Evolutionary conservation across 2,113 vertebrate species (phyloP), one percentile per base, ranked within the genome.

Genomic region (Sinocyclocheilus maitianheensis): DNA sequence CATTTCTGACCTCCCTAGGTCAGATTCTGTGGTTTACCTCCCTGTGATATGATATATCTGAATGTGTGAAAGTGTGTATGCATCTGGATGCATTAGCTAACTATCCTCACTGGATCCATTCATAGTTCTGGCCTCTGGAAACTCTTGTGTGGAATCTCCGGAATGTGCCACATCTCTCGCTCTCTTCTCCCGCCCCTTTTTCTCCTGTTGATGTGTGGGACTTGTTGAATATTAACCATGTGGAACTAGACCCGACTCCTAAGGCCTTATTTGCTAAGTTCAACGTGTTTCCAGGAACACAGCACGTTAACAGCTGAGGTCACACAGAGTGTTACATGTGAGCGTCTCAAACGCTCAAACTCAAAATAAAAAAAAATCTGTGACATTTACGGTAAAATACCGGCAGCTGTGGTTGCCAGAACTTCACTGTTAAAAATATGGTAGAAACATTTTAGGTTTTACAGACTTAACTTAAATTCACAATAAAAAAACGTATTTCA

Each of bases 71-170:
- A 51, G 84, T 77, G 60, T 80, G 86, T 74, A 72, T 43, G 30
- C 30, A 43, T 43, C 24, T 60, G 76, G 40, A 75, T 87, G 77
- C 63, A 51, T 79, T 80, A 71, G 55, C 48, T 58, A 83, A 77
- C 83, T 24, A 43, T 67, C 63, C 80, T 88, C 84, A 83, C 77
- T 88, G 72, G 74, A 85, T 26, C 80, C 87, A 88, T 88, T 88
- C 79, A 88, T 83, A 81, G 55, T 65, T 20, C 51, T 79, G 78
- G 63, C 78, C 40, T 30, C 85, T 82, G 62, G 78, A 85, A 85
- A 78, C 40, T 24, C 78, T 63, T 74, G 79, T 77, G 79, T 79
- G 84, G 87, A 88, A 86, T 74, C 81, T 51, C 51, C 16, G 30
- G 65, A 86, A 85, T 86, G 80, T 74, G 63, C 78, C 85, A 86